Base-by-base conservation (phyloP, 1,140 invertebrate species). In the Psilanteris sp. region DNA sequence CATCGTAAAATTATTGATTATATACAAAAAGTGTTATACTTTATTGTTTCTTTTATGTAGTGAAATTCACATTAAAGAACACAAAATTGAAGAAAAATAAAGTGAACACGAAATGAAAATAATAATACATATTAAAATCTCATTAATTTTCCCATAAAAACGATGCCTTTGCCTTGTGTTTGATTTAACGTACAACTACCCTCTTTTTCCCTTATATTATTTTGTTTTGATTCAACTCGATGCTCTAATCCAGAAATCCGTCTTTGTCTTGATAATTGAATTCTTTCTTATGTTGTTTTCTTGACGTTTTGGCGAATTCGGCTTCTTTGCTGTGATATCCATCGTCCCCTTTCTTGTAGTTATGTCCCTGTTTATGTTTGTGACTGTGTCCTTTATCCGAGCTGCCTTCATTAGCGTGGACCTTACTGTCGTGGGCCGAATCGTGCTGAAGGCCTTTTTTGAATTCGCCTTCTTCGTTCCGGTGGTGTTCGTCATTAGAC, bases 371-470 rank as follows among this genome's bases (percentile, higher is more conserved):
- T 37, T 85, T 81, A 14, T 85, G 79, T 16, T 80, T 81, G n/a
- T 87, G 73, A 18, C 77, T 79, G 22, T 87, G 83, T 0, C 89
- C 89, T 64, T 91, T 88, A 4, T 89, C 86, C 54, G 78, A 81
- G 39, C 85, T 78, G 4, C 88, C 90, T 26, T 87, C 77, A 14
- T 89, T 87, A 16, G 87, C 90, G 14, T 79, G 82, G 43, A 83
- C 78, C 34, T 75, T 81, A 10, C 84, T 78, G 31, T 89, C 76
- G 70, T 89, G 85, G 5, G 75, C 89, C 1, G 89, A 89, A 22
- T 91, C 88, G 48, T 89, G 85, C 41, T 83, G 80, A 11, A 77
- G 88, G 29, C 89, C 91, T 24, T 91, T 89, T 26, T 90, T 77
- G 72, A 88, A 84, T 37, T 72, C 86, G 18, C 88, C 90, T 24